Evolutionary conservation across 2,113 vertebrate genomes (phyloP).

Genomic region (Opisthocomus hoazin): DNA sequence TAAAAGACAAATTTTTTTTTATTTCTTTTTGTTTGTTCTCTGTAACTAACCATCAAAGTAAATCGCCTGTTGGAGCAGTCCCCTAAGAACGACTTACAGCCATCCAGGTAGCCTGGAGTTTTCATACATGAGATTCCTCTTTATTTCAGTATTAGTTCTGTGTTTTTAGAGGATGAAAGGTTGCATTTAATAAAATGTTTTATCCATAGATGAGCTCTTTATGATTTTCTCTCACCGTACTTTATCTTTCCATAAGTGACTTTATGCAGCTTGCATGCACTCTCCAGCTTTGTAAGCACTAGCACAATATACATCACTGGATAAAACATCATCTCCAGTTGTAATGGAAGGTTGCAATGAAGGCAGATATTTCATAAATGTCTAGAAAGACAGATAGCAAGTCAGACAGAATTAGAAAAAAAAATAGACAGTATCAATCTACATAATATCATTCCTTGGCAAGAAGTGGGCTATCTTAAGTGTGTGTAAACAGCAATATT

Average conservation of each 20-base stretch:
- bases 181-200: neutral
- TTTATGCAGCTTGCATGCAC: neutral
- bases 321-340: neutral
- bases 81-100: neutral
- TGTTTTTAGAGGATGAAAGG: neutral
- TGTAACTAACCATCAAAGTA: neutral
- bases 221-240: neutral
- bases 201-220: neutral
- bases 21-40: neutral
- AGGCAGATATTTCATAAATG: neutral
- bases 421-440: neutral
- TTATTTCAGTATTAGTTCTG: neutral
- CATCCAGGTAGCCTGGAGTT: neutral
- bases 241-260: neutral
- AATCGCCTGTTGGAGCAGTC: neutral
- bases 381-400: neutral
- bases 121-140: neutral
- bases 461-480: neutral
- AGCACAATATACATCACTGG: neutral
- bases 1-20: neutral
- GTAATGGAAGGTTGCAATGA: neutral
- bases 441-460: neutral
- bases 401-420: neutral
- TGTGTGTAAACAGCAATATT: slow-evolving; percentile 20
- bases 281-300: neutral